Evolutionary conservation across 2,113 vertebrate genomes (phyloP), one percentile per base, ranked within the genome.

Genomic region (Cinclus mexicanus): DNA sequence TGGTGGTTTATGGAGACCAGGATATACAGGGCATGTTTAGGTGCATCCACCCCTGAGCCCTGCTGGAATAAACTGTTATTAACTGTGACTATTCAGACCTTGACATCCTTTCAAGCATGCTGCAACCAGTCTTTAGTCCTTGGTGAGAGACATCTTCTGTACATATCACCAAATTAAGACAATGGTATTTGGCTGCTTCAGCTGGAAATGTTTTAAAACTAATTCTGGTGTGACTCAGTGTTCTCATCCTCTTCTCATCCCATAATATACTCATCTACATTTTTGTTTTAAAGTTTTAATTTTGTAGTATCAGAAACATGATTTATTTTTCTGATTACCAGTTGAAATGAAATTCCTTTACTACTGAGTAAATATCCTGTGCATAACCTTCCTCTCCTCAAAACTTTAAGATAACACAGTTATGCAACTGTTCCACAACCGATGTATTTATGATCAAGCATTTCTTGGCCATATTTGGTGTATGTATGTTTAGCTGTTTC

Each of bases 401-500:
- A 92, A 94, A 59, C 39, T 59, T 87, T 44, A 59, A 61, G 68
- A 90, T 82, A 81, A 52, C 82, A 70, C 35, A 75, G 76, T 90
- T 94, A 74, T 52, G 56, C 83, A 82, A 81, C 75, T 57, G 42
- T 92, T 90, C 64, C 63, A 72, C 79, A 88, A 7, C 33, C 61
- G 75, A 90, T 9, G 29, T 74, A 90, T 90, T 96, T 94, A 94
- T 83, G 95, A 95, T 83, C 59, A 75, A 90, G 69, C 15, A 89
- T 75, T 96, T 96, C 83, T 81, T 94, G 82, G 75, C 94, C 76
- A 67, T 96, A 90, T 93, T 94, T 83, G 88, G 76, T 74, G 39
- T 47, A 75, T 71, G 31, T 83, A 75, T 71, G 31, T 83, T 94
- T 74, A 88, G 79, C 79, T 70, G 23, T 80, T 96, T 85, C 92